phyloP scores from a whole-genome alignment of 2,113 vertebrate genomes.

The Aldabrachelys gigantea region DNA sequence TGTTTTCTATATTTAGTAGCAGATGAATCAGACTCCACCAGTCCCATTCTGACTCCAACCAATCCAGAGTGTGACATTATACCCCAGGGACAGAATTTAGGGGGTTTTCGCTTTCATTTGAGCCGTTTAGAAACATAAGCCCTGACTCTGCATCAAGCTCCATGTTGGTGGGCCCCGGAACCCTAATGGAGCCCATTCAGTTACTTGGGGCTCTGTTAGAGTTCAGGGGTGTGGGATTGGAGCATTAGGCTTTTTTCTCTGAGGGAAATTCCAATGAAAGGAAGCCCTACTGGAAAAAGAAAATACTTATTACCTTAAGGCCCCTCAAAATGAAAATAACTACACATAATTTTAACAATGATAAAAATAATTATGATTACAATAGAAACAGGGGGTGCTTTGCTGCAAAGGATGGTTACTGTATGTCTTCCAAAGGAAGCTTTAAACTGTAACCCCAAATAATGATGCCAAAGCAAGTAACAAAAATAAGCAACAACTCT shows the following conservation, averaged over 20 bases:
- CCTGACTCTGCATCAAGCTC: no score
- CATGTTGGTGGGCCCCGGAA: no score
- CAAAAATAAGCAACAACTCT: not conserved
- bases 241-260: no score
- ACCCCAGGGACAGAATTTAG: no score
- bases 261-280: not conserved
- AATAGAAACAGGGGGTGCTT: not conserved
- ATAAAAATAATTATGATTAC: not conserved
- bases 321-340: not conserved
- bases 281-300: not conserved
- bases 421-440: not conserved
- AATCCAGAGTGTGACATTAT: no score
- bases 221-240: no score
- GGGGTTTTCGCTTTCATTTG: no score
- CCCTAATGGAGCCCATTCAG: no score
- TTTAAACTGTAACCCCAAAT: not conserved
- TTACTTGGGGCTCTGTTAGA: no score
- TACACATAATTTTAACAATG: not conserved
- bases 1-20: not conserved
- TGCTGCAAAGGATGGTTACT: not conserved
- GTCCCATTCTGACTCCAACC: no score
- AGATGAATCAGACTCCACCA: no score
- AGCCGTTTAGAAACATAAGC: no score
- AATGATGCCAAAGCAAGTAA: not conserved
- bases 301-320: not conserved